Evolutionary conservation across 2,888 invertebrate genomes (phyloP), one percentile per base, ranked within the genome.

Genomic region (Agonopterix alstromeriana): DNA sequence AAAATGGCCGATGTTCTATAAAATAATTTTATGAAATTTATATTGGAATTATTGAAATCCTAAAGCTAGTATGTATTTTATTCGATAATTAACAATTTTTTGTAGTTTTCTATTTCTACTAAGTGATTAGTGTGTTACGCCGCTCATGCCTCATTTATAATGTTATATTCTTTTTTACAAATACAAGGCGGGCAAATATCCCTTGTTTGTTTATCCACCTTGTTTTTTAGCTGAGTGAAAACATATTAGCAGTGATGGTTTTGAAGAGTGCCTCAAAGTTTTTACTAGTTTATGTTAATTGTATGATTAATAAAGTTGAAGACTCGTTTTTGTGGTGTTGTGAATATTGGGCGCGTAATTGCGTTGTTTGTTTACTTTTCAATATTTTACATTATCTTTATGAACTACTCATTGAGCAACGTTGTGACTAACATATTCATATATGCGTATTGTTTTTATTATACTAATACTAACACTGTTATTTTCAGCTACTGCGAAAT

Each of bases 331-430:
- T 42, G n/a, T 42, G 17, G 8, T 11, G 42, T 38, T 38, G n/a
- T 10, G 17, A 35, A 50, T 65, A 58, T 66, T 67, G 62, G 67
- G 72, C 80, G 78, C 80, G 76, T 70, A 77, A 83, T 79, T 84
- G 76, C 82, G 80, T 82, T 83, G 84, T 84, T 83, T 85, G 80
- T 82, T 82, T 82, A 82, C 79, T 66, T 69, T 56, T 48, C 50
- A 47, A 36, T 38, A 38, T 38, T 38, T 38, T 27, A 27, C 27
- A 27, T 27, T 27, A 5, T 5, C 27, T 27, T 27, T 27, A 3
- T 5, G 7, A 27, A 27, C 27, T 27, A 27, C 27, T 27, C 27
- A 27, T 27, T 27, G 5, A 38, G 38, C n/a, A 38, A 27, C 27
- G 38, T 38, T 38, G 9, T 38, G 9, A 38, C 38, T 38, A n/a